Base-by-base conservation (phyloP, 37 sponge, comb jelly and placozoan genomes). In the Corticium candelabrum region DNA sequence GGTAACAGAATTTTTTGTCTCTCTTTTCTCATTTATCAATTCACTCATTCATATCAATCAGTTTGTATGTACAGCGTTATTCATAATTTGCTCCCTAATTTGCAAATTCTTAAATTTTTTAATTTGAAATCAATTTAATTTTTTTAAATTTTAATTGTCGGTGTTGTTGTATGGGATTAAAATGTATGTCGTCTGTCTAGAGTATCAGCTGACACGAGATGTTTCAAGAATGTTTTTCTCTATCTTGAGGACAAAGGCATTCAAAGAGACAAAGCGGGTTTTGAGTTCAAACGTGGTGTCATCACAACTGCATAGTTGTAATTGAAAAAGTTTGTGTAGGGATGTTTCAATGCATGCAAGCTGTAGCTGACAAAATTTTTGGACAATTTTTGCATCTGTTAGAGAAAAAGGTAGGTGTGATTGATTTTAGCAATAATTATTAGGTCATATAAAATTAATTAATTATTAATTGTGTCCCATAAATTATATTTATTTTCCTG, bases 161-260 rank as follows among this genome's bases (percentile, higher is more conserved):
- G n/a, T n/a, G n/a, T n/a, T n/a, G n/a, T n/a, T n/a, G n/a, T n/a
- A n/a, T n/a, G n/a, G n/a, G n/a, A n/a, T n/a, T n/a, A n/a, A n/a
- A n/a, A n/a, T n/a, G n/a, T n/a, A n/a, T n/a, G n/a, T n/a, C n/a
- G n/a, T n/a, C n/a, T n/a, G n/a, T n/a, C n/a, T 37, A 87, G 87
- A 71, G 37, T 88, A 15, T 84, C 83, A 76, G 74, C 37, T 1
- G 67, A 69, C 68, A 85, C 82, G n/a, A 71, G 56, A 29, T 67
- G 5, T 4, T 87, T 88, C 76, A 37, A 86, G 2, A 32, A 40
- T 33, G 80, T 92, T 32, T 92, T 92, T 77, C 37, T 41, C 2
- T 92, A 92, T 57, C 78, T 92, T 11, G 90, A 92, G 50, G 87
- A 92, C 82, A 84, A 81, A 36, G 90, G 87, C 1, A 39, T 92